Percentiles rank a stretch among this genome's conserved stretches.
Conservation (phyloP, 2,797 vertebrate species). For the Urocyon cinereoargenteus region DNA sequence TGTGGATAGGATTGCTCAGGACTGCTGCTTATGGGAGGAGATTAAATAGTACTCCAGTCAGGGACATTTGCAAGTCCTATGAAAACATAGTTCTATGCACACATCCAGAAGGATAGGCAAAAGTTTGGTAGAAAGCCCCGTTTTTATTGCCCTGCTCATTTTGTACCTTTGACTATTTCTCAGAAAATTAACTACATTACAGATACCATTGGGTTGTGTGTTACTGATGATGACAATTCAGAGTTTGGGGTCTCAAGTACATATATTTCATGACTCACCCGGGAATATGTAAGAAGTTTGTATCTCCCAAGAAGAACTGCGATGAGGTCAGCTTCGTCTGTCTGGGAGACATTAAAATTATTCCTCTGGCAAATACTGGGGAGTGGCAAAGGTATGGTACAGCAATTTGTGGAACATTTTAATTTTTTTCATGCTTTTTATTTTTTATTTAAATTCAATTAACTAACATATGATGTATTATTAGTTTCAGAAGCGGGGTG, state of each 20-base stretch:
- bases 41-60: conserved; percentile 55
- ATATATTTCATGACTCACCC: conserved; percentile 47
- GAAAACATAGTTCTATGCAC: conserved; percentile 57
- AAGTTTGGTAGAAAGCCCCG: conserved; percentile 49
- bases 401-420: not conserved
- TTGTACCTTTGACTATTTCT: conserved; percentile 60
- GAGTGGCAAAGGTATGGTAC: not conserved
- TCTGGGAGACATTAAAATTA: conserved; percentile 55
- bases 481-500: too few species aligned
- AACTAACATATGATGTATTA: too few species aligned
- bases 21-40: conserved; percentile 52
- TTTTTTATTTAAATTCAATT: too few species aligned
- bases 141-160: conserved; percentile 41
- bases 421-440: too few species aligned
- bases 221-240: conserved; percentile 31
- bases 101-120: conserved; percentile 59
- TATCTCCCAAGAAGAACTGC: conserved; percentile 6
- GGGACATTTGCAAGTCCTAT: conserved; percentile 13
- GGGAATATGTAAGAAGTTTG: not conserved
- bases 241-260: not conserved
- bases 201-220: conserved; percentile 21
- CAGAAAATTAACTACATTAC: conserved; percentile 64
- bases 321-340: not conserved
- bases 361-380: conserved; percentile 49
- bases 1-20: conserved; percentile 48